These are phyloP conservation scores for Chroicocephalus ridibundus DNA, from an alignment of 2,113 vertebrate species.

Conservation along the genomic window DNA sequence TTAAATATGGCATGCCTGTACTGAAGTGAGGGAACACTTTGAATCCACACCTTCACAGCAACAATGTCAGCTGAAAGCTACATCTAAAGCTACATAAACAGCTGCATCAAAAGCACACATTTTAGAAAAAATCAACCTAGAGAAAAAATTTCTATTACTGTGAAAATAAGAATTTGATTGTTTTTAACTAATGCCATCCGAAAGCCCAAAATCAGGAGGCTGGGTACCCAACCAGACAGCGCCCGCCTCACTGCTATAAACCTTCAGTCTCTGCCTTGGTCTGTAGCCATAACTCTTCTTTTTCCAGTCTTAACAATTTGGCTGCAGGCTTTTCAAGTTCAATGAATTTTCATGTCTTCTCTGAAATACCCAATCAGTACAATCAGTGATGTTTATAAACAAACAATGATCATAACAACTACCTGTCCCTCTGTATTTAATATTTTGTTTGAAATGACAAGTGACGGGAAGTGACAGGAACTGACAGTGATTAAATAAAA, in stretches of 20 bases:
- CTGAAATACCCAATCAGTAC: background rate
- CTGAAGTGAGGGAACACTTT: background rate
- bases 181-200: background rate
- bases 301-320: background rate
- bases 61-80: background rate
- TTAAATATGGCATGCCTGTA: accelerated
- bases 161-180: background rate
- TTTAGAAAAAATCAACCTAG: background rate
- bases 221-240: background rate
- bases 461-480: background rate
- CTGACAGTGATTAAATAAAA: background rate
- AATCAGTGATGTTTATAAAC: background rate
- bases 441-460: background rate
- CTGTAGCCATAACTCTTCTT: background rate
- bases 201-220: background rate
- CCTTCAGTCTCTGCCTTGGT: background rate
- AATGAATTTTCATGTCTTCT: background rate
- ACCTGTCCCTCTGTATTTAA: background rate
- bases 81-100: background rate
- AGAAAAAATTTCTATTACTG: background rate
- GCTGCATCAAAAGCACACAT: background rate
- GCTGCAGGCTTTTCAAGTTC: background rate
- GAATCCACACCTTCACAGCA: background rate
- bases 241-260: background rate
- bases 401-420: background rate